Base-by-base conservation (phyloP, 1,140 invertebrate species). In the Harpegnathos saltator region DNA sequence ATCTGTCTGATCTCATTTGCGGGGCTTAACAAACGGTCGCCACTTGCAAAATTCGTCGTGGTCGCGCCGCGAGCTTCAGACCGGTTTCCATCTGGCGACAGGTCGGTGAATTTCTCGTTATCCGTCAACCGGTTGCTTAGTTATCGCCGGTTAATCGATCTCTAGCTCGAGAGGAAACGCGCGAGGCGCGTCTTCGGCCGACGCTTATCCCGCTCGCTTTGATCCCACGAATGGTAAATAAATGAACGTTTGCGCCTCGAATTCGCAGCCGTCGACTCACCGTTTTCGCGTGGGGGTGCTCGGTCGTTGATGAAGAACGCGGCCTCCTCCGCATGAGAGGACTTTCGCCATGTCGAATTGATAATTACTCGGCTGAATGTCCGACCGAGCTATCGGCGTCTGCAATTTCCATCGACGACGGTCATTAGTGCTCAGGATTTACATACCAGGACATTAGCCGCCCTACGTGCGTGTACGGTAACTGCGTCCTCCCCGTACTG, bases 391-490 rank as follows among this genome's bases (percentile, higher is more conserved):
- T n/a, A 17, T 15, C 14, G 22, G 52, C 54, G 44, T 69, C 38
- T n/a, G 66, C 65, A 19, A 59, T 80, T 71, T 71, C 38, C 33
- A 17, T 68, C 22, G 33, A 7, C n/a, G 33, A 14, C 38, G 52
- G 54, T 80, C 52, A 33, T 78, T 69, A 69, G 50, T 33, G 52
- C 50, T 15, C 9, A 7, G 75, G 17, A 78, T 78, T 78, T 78
- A 63, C 75, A 78, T 78, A 58, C 5, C 33, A 38, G 63, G 61
- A 58, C 63, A 58, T 80, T 80, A 80, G 65, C 75, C 63, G 29
- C 50, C 62, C 65, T 52, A 52, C n/a, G 29, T 14, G 29, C 52
- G 1, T 56, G 54, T 11, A n/a, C 74, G 17, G 65, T 80, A 59
- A 71, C n/a, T 24, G 19, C 66, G 62, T 56, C 54, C 29, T 22